Evolutionary conservation across 2,797 vertebrate genomes (phyloP), one percentile per base, ranked within the genome.

Genomic region (Lutjanus campechanus): DNA sequence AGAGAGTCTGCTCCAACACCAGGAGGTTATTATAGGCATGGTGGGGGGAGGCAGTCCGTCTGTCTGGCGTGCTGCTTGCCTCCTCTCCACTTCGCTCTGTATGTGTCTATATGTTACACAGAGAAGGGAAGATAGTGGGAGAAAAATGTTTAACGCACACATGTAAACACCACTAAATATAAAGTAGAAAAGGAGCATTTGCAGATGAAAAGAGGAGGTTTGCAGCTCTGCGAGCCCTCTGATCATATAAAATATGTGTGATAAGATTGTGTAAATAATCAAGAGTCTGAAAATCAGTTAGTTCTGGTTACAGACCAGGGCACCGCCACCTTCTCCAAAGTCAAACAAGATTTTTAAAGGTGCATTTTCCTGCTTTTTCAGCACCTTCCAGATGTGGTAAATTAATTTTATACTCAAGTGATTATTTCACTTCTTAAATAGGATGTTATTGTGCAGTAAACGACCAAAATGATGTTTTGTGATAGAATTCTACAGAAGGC

Each of bases 11-110:
- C 86, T 91, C 85, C 86, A 90, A 87, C 91, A 91, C 92, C 88
- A 90, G 91, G 93, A 94, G 94, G 94, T 95, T 95, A 95, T 95
- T 95, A 96, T 83, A 92, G 91, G 91, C 87, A 86, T 84, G 84
- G 91, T 88, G 87, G 88, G 87, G 89, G 90, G 86, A 87, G 91
- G 90, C 82, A 87, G 86, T 81, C 77, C 61, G 83, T 87, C 78
- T 77, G 74, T 87, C 86, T 90, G n/a, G 36, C 74, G 76, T 55
- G 69, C 73, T 77, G 68, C 69, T 79, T 56, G 51, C 54, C 85
- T 82, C 69, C 53, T 49, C 77, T 68, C 55, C 54, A 73, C 16
- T 51, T 82, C 13, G 53, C 53, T 82, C 58, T 73, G 59, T 64
- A 10, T 82, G 53, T 82, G 73, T 81, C 62, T 87, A 49, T 77